phyloP scores from a whole-genome alignment of 2,113 vertebrate species.

The Phrynosoma blainvillii region DNA sequence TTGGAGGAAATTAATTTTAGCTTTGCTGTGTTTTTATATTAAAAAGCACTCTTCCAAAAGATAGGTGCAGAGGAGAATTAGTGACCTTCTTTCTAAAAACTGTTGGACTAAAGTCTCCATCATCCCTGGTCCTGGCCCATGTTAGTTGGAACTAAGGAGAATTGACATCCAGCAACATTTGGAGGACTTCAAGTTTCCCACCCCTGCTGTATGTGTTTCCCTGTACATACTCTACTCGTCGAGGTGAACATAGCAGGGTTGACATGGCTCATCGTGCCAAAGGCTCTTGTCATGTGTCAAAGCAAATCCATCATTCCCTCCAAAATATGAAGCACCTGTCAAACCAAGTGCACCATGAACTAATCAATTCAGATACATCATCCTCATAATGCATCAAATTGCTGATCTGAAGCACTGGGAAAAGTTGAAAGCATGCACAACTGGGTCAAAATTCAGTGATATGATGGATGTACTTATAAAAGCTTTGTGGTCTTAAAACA shows the following conservation, averaged over 20 bases:
- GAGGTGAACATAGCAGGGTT: not conserved
- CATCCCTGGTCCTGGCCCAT: too few relatives aligned
- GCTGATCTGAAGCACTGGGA: not conserved
- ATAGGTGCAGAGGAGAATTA: not conserved
- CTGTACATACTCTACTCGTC: too few relatives aligned
- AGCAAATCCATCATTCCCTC: not conserved
- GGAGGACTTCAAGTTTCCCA: too few relatives aligned
- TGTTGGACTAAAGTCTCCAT: too few relatives aligned
- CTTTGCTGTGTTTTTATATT: not conserved
- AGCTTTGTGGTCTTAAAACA: not conserved
- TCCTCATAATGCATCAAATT: slow-evolving; percentile 11
- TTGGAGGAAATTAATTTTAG: not conserved
- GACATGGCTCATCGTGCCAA: not conserved
- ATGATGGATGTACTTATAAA: not conserved
- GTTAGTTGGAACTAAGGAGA: too few relatives aligned
- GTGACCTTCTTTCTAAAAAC: too few relatives aligned
- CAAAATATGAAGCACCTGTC: slow-evolving; percentile 11
- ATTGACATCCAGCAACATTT: too few relatives aligned
- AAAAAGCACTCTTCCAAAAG: not conserved
- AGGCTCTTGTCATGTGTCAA: slow-evolving; percentile 19
- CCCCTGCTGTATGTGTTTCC: too few relatives aligned
- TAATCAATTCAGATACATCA: not conserved
- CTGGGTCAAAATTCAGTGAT: slow-evolving; percentile 11
- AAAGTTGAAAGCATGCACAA: not conserved
- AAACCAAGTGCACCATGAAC: slow-evolving; percentile 2